Evolutionary conservation across 1,140 invertebrate genomes (phyloP).

Genomic region (Plodia interpunctella): DNA sequence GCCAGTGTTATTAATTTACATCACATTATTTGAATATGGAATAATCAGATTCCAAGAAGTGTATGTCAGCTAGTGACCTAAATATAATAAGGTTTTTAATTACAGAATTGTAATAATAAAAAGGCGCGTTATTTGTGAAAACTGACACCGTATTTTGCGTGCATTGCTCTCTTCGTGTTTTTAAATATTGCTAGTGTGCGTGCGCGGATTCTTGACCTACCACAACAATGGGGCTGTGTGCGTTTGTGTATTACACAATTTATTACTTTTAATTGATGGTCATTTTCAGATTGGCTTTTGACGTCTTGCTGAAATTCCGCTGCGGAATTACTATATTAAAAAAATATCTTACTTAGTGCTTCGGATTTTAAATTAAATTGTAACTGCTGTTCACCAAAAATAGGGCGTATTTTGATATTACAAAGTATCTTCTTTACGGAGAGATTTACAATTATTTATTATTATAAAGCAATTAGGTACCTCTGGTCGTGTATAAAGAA

Average conservation of each 20-base stretch:
- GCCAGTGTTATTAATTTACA: not conserved
- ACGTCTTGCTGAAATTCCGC: not conserved
- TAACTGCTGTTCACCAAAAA: too few species aligned
- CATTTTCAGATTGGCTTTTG: slow-evolving; percentile 3
- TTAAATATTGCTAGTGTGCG: slow-evolving; percentile 22
- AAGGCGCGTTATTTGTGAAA: slow-evolving; percentile 24
- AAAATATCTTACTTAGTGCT: too few species aligned
- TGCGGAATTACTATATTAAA: too few species aligned
- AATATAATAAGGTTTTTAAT: not conserved
- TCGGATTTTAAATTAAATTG: not conserved
- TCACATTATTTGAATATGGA: not conserved
- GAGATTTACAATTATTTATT: too few species aligned
- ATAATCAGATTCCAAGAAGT: not conserved
- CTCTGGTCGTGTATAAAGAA: not conserved
- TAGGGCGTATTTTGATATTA: too few species aligned
- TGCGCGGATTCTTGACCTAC: slow-evolving; percentile 58
- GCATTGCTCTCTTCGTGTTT: slow-evolving; percentile 47
- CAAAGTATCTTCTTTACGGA: too few species aligned
- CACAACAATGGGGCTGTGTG: slow-evolving; percentile 42
- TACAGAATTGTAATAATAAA: not conserved
- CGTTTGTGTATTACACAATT: slow-evolving; percentile 43
- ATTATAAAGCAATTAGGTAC: too few species aligned
- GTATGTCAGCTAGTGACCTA: not conserved
- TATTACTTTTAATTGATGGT: slow-evolving; percentile 19
- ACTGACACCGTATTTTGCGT: slow-evolving; percentile 52